Evolutionary conservation across 1,140 invertebrate genomes (phyloP), one percentile per base, ranked within the genome.

Genomic region (Asobara japonica): DNA sequence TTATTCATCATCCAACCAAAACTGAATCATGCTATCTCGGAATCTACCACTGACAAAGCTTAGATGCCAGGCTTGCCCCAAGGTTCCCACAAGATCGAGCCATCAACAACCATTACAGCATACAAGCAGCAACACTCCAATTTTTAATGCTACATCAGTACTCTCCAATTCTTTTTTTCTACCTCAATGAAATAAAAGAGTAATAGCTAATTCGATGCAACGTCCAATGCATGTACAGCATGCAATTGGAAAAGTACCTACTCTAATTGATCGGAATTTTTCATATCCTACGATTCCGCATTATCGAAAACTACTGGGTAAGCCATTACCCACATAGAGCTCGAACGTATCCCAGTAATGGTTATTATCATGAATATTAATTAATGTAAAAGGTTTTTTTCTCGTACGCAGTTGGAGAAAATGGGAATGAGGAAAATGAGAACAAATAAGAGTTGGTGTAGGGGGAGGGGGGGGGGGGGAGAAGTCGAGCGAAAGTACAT

Each of bases 251-350:
- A 64, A 71, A 48, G 27, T 62, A 20, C 69, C 69, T 68, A 68
- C 71, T 75, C 76, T 81, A 82, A 80, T 80, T 82, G 74, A 75
- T 65, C 72, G 68, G 73, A 78, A 76, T 82, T 80, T 79, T 81
- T 81, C 76, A 77, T 75, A 73, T 73, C 67, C 69, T 72, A 69
- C 74, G 66, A 74, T 78, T 77, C 75, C 61, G 69, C 69, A 70
- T 77, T 78, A 78, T 72, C 74, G 48, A 69, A 73, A 65, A 71
- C 68, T 71, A 51, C 71, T 65, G 48, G 51, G 36, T 38, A 27
- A 69, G 62, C 67, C 30, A 64, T 62, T 31, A 70, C 25, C 60
- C 22, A 71, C 75, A 61, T 76, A 79, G 61, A 20, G 70, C 27
- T 48, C 30, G 45, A 72, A 72, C 62, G 71, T 68, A 48, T 72